These are phyloP conservation scores for Callocephalon fimbriatum DNA, from an alignment of 2,113 vertebrate genomes.

Conservation along the genomic window DNA sequence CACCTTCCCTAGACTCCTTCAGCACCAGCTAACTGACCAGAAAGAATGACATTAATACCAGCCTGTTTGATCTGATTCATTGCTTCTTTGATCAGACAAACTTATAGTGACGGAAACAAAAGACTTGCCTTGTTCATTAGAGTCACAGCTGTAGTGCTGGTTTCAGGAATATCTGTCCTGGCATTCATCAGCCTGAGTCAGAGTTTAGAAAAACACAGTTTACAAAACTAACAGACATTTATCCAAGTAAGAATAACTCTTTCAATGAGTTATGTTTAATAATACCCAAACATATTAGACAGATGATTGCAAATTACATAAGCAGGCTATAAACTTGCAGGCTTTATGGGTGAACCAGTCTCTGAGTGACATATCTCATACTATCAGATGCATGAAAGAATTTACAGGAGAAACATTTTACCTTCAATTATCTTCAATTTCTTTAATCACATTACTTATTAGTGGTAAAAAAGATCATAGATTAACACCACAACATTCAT, in stretches of 20 bases:
- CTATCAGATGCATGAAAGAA: slow-evolving; percentile 65
- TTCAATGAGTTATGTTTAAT: slow-evolving; percentile 56
- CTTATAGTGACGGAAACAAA: neutral
- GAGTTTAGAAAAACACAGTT: slow-evolving; percentile 29
- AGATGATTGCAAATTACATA: slow-evolving; percentile 67
- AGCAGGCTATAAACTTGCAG: slow-evolving; percentile 51
- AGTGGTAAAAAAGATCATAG: slow-evolving; percentile 53
- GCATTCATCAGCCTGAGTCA: neutral
- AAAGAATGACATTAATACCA: neutral
- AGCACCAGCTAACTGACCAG: neutral
- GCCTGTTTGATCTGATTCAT: neutral
- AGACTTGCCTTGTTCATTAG: neutral
- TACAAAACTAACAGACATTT: slow-evolving; percentile 53
- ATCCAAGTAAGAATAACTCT: slow-evolving; percentile 69
- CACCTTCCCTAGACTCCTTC: neutral
- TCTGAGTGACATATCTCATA: slow-evolving; percentile 64
- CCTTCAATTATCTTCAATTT: slow-evolving; percentile 77
- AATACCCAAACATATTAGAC: slow-evolving; percentile 48
- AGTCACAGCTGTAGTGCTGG: neutral
- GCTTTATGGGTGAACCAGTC: slow-evolving; percentile 59
- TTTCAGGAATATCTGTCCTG: neutral
- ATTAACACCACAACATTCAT: slow-evolving; percentile 54
- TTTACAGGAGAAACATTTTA: slow-evolving; percentile 73
- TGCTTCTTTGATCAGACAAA: neutral
- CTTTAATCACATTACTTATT: slow-evolving; percentile 71